Percentiles rank a stretch among this genome's conserved stretches.
These are phyloP conservation scores for Urocitellus parryii DNA, from an alignment of 2,113 vertebrate species.

Conservation along the genomic window DNA sequence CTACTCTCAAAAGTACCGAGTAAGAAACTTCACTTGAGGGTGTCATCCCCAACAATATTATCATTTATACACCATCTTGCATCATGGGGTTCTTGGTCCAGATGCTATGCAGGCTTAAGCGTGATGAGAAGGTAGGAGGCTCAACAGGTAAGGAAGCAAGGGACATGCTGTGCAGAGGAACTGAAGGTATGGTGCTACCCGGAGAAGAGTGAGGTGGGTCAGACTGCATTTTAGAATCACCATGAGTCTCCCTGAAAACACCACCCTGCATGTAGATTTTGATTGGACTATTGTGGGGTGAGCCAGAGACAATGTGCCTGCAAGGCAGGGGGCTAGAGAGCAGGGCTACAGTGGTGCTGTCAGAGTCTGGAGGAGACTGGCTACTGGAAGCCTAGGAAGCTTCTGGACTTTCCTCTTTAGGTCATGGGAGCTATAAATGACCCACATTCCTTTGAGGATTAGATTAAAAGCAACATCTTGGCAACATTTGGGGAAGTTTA, in stretches of 20 bases:
- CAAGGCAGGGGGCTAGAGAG: neutral
- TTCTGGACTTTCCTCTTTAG: neutral
- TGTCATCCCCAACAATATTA: too few species aligned
- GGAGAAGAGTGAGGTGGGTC: neutral
- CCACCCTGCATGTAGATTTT: neutral
- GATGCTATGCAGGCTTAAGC: neutral
- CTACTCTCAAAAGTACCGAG: neutral
- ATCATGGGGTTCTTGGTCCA: neutral
- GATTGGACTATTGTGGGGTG: neutral
- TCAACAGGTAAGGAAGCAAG: neutral
- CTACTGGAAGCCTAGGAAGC: neutral
- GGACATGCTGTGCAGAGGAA: neutral
- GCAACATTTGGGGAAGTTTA: neutral
- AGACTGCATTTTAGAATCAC: neutral
- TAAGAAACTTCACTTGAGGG: neutral
- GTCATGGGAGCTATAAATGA: neutral
- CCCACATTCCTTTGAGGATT: neutral
- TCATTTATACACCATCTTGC: too few species aligned
- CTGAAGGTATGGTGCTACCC: neutral
- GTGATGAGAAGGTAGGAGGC: neutral
- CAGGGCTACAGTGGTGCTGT: accelerated
- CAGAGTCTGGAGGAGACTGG: neutral
- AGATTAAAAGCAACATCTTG: neutral
- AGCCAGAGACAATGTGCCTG: neutral
- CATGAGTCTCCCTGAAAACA: neutral